phyloP scores from a whole-genome alignment of 2,888 invertebrate species.

The Halocaridina rubra region DNA sequence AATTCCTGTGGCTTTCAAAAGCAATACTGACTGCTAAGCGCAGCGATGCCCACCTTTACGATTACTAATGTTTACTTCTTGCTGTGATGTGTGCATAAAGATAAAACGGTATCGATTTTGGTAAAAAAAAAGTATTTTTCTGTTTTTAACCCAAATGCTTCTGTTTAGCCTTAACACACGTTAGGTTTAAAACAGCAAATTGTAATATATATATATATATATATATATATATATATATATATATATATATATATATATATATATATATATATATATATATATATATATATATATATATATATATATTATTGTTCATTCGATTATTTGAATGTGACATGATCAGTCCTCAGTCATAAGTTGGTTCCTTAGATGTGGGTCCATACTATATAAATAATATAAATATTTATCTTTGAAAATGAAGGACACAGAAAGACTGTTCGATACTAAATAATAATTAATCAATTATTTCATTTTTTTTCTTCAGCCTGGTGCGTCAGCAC shows the following conservation, averaged over 20 bases:
- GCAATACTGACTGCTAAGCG: too few relatives aligned
- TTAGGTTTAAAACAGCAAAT: neutral
- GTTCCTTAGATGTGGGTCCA: neutral
- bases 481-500: conserved; percentile 56
- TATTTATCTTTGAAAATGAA: too few relatives aligned
- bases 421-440: too few relatives aligned
- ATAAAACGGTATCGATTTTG: neutral
- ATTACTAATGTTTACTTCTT: too few relatives aligned
- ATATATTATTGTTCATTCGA: too few relatives aligned
- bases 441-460: too few relatives aligned
- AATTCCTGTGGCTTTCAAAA: too few relatives aligned
- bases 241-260: neutral
- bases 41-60: too few relatives aligned
- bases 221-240: neutral
- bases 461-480: neutral
- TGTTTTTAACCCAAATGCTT: neutral
- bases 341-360: neutral
- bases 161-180: neutral
- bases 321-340: too few relatives aligned
- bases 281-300: neutral
- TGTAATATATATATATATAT: neutral
- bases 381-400: conserved; percentile 37
- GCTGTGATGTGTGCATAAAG: too few relatives aligned
- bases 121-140: neutral
- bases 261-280: neutral